phyloP scores from a whole-genome alignment of 1,140 invertebrate genomes.

The Contarinia nasturtii region DNA sequence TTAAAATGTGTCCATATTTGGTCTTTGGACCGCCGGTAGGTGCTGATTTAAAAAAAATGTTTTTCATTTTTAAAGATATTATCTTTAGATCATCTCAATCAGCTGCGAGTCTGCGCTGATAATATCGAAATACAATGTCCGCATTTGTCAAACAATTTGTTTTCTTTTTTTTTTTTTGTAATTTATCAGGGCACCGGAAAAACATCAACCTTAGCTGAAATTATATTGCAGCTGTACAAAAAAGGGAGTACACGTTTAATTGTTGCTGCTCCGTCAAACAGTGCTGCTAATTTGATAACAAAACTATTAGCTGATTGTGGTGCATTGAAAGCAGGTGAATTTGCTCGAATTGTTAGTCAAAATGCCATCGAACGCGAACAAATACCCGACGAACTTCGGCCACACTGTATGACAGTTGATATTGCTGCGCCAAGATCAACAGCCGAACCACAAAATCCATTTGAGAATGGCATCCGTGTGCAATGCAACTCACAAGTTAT shows the following conservation, averaged over 20 bases:
- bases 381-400: conserved; percentile 39
- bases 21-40: conserved; percentile 70
- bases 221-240: conserved; percentile 56
- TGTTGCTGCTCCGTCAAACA: conserved; percentile 74
- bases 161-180: too few relatives aligned
- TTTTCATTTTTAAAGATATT: too few relatives aligned
- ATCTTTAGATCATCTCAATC: too few relatives aligned
- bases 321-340: conserved; percentile 34
- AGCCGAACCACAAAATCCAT: conserved; percentile 15
- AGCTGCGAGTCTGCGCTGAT: too few relatives aligned
- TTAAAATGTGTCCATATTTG: conserved; percentile 64
- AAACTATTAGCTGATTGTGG: conserved; percentile 40
- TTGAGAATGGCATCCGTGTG: conserved; percentile 23
- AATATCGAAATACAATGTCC: too few relatives aligned
- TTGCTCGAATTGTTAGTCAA: conserved; percentile 48
- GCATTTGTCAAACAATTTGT: too few relatives aligned
- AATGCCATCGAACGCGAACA: conserved; percentile 34
- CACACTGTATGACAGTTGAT: conserved; percentile 47
- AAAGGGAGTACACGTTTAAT: conserved; percentile 48
- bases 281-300: conserved; percentile 63
- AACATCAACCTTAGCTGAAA: conserved; percentile 78
- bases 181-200: conserved; percentile 81
- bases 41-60: too few relatives aligned
- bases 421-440: conserved; percentile 28
- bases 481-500: conserved; percentile 34